Evolutionary conservation across 2,888 invertebrate genomes (phyloP).

Genomic region (Hydraecia micacea): DNA sequence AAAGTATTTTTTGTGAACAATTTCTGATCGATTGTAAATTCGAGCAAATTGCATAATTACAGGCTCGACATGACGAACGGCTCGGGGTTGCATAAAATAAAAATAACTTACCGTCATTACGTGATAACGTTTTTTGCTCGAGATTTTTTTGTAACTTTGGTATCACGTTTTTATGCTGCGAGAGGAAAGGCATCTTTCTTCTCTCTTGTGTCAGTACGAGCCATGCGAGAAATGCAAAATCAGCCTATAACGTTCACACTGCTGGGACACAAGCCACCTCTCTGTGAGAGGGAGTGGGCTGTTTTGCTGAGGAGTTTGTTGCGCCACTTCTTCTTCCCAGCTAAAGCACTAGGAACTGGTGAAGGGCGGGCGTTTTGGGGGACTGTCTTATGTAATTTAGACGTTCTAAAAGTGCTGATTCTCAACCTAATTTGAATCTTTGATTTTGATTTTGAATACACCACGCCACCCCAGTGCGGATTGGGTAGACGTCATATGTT

Average conservation of each 20-base stretch:
- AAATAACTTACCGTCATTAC: constrained; percentile 54
- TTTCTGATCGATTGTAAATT: constrained; percentile 74
- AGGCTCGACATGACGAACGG: constrained; percentile 61
- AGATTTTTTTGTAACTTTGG: constrained; percentile 26
- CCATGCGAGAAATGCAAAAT: neutral
- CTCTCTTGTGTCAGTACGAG: neutral
- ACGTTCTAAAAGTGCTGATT: too few relatives aligned
- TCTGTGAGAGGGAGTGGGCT: neutral
- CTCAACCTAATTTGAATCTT: too few relatives aligned
- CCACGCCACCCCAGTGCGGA: neutral
- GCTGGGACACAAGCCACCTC: neutral
- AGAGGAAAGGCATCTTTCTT: neutral
- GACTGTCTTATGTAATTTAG: too few relatives aligned
- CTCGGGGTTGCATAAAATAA: constrained; percentile 61
- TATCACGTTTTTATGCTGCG: constrained; percentile 7
- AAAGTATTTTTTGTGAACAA: constrained; percentile 73
- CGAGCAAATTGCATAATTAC: constrained; percentile 76
- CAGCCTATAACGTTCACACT: neutral
- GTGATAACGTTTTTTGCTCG: constrained; percentile 50
- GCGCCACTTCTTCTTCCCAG: too few relatives aligned
- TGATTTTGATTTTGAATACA: too few relatives aligned
- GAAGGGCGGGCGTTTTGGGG: too few relatives aligned
- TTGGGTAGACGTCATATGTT: neutral
- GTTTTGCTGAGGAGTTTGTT: too few relatives aligned
- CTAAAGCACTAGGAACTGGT: too few relatives aligned